A percentile compares a stretch with the other conserved stretches of the same genome.
Evolutionary conservation across 2,113 vertebrate species (phyloP).

Genomic region (Limnothrissa miodon): DNA sequence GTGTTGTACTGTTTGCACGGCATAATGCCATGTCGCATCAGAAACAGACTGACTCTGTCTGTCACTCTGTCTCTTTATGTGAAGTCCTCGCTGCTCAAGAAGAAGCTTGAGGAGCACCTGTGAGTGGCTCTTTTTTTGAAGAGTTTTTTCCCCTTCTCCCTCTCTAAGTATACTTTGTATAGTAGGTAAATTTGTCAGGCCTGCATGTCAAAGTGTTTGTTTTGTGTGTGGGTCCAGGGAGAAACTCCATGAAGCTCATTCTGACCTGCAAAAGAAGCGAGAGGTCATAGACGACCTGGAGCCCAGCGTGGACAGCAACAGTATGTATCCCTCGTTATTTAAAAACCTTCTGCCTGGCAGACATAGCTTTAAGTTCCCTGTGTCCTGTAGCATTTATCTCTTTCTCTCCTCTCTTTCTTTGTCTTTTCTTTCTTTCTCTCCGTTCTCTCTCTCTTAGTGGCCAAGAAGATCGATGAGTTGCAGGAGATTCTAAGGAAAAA

Average conservation of each 20-base stretch:
- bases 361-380: too few species aligned
- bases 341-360: not conserved
- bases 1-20: not conserved
- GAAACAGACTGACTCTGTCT: not conserved
- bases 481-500: conserved; percentile 82
- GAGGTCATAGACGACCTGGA: conserved; percentile 86
- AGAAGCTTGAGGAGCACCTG: conserved; percentile 88
- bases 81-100: conserved; percentile 81
- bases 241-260: conserved; percentile 84
- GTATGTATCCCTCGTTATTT: conserved; percentile 63
- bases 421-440: not conserved
- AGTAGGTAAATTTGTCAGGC: not conserved
- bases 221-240: conserved; percentile 65
- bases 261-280: conserved; percentile 85
- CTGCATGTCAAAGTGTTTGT: not conserved
- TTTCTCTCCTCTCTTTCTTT: not conserved
- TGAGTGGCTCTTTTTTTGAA: conserved; percentile 65
- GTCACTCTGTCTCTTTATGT: conserved; percentile 32
- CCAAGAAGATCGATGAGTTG: conserved; percentile 80
- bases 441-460: conserved; percentile 58
- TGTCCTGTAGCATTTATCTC: too few species aligned
- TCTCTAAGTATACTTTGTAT: too few species aligned
- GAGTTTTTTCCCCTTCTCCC: too few species aligned
- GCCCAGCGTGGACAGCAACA: conserved; percentile 74
- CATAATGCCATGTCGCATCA: not conserved